Evolutionary conservation across 2,797 vertebrate genomes (phyloP), one percentile per base, ranked within the genome.

Genomic region (Eremophila alpestris): DNA sequence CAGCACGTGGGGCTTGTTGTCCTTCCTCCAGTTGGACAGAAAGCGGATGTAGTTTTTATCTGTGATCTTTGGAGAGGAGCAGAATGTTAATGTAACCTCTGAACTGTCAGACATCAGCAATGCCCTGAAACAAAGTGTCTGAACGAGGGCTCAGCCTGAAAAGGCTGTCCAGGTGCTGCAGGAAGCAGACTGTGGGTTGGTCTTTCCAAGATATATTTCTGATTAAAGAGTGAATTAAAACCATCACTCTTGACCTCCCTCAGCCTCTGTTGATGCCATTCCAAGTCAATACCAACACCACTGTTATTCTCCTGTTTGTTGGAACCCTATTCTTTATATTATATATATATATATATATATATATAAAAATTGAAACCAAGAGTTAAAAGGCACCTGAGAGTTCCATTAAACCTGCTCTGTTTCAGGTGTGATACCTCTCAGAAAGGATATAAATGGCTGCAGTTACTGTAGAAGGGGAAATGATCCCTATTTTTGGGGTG

Each of bases 1-100:
- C 62, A 99, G 98, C 85, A 99, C 98, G 0, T 98, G 99, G 7
- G 99, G 99, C 94, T 99, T 99, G 96, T 99, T 99, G 76, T 99
- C 98, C 19, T 98, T 98, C 85, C 99, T 98, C 99, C 99, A 99
- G 96, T 98, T 98, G 30, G 98, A 99, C 79, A 99, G 97, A 93
- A 99, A 99, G 78, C 93, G 95, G 70, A 98, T 38, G 71, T 99
- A 98, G 88, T 99, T 99, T 92, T 98, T 98, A 97, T 98, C 98
- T 32, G 98, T 99, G 59, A 99, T 98, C 99, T 99, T 85, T 43
- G 87, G 96, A 96, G 2, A 70, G 38, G 94, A 94, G 41, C 24
- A 58, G 45, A 41, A 52, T 0, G 0, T 97, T 52, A 94, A 58
- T 65, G 54, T 60, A 71, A 48, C 12, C 60, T 79, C 71, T 7